Conservation (phyloP, 1,140 invertebrate species). For the Rhizoglyphus robini region DNA sequence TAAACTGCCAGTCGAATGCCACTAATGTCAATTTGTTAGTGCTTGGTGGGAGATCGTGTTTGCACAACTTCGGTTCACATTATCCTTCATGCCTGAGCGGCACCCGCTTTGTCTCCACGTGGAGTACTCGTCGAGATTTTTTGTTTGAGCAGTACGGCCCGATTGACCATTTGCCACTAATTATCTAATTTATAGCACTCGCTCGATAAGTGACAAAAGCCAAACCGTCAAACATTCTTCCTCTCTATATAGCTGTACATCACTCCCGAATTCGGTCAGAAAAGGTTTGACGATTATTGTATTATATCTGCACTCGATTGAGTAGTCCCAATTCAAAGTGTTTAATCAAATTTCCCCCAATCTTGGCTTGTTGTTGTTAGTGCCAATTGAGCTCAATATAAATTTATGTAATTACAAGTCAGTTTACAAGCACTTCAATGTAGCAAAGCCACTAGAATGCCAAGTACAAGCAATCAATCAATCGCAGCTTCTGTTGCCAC, state of each 20-base stretch:
- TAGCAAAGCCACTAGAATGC: not conserved
- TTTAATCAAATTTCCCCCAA: slow-evolving; percentile 2
- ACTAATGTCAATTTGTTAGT: not conserved
- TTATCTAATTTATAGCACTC: not conserved
- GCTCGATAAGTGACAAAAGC: not conserved
- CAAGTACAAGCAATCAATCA: not conserved
- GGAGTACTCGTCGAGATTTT: not conserved
- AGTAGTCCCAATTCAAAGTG: not conserved
- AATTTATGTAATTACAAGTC: not conserved
- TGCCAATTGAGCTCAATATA: not conserved
- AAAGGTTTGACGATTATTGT: not conserved
- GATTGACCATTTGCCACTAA: not conserved
- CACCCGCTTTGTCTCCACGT: not conserved
- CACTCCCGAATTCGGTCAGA: not conserved
- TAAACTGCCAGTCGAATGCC: not conserved
- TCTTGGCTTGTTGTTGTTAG: not conserved
- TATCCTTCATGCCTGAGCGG: too few species aligned
- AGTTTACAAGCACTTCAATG: not conserved
- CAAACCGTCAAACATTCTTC: not conserved
- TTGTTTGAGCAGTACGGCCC: not conserved
- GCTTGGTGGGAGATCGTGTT: too few species aligned
- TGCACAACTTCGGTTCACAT: too few species aligned
- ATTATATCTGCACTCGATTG: not conserved
- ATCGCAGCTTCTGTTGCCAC: too few species aligned
- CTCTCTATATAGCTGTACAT: not conserved